Base-by-base conservation (phyloP, 2,888 invertebrate genomes). In the Acrobasis repandana region DNA sequence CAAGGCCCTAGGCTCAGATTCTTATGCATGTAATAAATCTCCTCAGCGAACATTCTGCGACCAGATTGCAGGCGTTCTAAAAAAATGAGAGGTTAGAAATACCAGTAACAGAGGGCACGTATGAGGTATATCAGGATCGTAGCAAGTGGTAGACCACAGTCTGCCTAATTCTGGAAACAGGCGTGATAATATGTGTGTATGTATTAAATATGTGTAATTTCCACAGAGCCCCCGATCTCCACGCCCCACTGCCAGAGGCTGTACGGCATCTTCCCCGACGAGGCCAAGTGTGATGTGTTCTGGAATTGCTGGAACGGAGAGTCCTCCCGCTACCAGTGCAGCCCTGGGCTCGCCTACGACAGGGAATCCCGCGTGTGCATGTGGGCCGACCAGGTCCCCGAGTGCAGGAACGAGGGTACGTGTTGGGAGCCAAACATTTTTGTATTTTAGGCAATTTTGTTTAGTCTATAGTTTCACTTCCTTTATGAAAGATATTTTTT, bases 291-390 rank as follows among this genome's bases (percentile, higher is more conserved):
- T 85, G 97, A 97, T 88, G 96, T 96, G 15, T 98, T 98, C 96
- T 98, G 98, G 97, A 98, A 97, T 90, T 98, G 98, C 90, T 98
- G 98, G 98, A 97, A 97, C 90, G 98, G 98, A 59, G 98, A 98
- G 85, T 95, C 98, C 6, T 97, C 97, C 81, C 95, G 97, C 77
- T 98, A 98, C 91, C 97, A 98, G 88, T 98, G 98, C 93, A 97
- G 98, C 72, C 98, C 98, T 75, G 98, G 98, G 73, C 94, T 98
- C 58, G 98, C 98, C 69, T 98, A 98, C 93, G 97, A 98, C 93
- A 94, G 97, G 72, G 97, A 98, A 89, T 95, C 97, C 59, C 95
- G 98, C 72, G 97, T 98, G 62, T 98, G 98, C 93, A 97, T 98
- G 97, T 97, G 98, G 98, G 97, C 98, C 74, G 97, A 98, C 93